Evolutionary conservation across 2,113 vertebrate genomes (phyloP).

Genomic region (Chionomys nivalis): DNA sequence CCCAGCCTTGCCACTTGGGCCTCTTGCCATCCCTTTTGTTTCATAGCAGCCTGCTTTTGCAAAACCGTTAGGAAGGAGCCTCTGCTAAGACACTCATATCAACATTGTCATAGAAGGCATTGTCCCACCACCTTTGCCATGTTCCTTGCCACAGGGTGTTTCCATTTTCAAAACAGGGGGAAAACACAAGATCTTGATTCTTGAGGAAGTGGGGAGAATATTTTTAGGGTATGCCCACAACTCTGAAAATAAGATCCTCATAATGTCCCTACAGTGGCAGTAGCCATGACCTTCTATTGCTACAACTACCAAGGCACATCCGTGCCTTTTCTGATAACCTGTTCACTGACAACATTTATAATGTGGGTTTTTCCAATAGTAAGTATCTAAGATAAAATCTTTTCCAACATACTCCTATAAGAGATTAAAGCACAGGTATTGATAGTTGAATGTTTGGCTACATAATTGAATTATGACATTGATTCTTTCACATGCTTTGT

Average conservation of each 20-base stretch:
- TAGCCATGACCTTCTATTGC: not conserved
- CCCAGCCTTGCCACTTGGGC: not conserved
- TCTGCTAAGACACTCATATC: not conserved
- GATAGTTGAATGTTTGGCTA: not conserved
- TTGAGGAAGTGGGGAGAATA: not conserved
- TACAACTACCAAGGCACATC: not conserved
- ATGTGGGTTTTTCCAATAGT: conserved; percentile 40
- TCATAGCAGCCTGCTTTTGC: not conserved
- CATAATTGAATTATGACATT: not conserved
- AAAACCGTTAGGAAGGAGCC: not conserved
- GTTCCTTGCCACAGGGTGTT: not conserved
- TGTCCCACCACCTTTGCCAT: not conserved
- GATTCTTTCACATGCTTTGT: conserved; percentile 47
- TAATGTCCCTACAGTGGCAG: not conserved
- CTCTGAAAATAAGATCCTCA: not conserved
- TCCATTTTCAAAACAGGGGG: not conserved
- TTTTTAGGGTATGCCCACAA: not conserved
- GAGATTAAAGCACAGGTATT: not conserved
- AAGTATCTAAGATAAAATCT: conserved; percentile 10
- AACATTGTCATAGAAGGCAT: not conserved
- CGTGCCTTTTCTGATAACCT: conserved; percentile 39
- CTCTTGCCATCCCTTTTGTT: not conserved
- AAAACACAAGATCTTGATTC: conserved; percentile 1
- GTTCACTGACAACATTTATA: conserved; percentile 25
- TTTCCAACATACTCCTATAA: not conserved